Evolutionary conservation across 2,888 invertebrate species (phyloP), one percentile per base, ranked within the genome.

Genomic region (Dysmachus trigonus): DNA sequence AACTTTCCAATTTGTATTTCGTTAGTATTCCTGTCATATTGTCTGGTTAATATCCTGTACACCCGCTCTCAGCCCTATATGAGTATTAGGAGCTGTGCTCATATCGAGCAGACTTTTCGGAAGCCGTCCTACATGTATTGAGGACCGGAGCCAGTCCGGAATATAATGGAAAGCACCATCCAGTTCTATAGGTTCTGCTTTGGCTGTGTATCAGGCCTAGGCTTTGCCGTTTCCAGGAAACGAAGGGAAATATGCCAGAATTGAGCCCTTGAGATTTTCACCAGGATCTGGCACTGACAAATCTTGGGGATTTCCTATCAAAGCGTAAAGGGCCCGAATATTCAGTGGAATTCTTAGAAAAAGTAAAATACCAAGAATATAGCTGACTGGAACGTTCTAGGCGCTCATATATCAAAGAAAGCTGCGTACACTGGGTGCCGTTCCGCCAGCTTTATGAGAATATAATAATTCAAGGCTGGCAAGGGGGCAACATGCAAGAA

Each of bases 1-100:
- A 53, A 22, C 31, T 62, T 81, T 62, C 81, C 81, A 81, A 81
- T 81, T 79, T 79, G 79, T 79, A 79, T 79, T 81, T 81, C 81
- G 77, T 31, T 81, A 33, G 81, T 81, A 62, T 62, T 51, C 81
- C 53, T 33, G 81, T 81, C 62, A 81, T 81, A 81, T 53, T 18
- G 51, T 33, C 47, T 81, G 81, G n/a, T 81, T 81, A 81, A 81
- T 81, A 81, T 81, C 81, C 81, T 62, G 8, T 81, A 47, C 51
- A 22, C 33, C 18, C 38, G 38, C 15, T 15, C 13, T 41, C 76
- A n/a, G 62, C 27, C 8, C 27, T 47, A 62, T 22, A 62, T 62
- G 27, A 7, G 62, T 22, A 62, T 27, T 62, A 22, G 62, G 1
- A 62, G 6, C 62, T 10, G 62, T 62, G 62, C 27, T 62, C 27